A percentile compares a stretch with the other conserved stretches of the same genome.
These are phyloP conservation scores for Atherix ibis DNA, from an alignment of 2,888 invertebrate genomes.

Conservation along the genomic window DNA sequence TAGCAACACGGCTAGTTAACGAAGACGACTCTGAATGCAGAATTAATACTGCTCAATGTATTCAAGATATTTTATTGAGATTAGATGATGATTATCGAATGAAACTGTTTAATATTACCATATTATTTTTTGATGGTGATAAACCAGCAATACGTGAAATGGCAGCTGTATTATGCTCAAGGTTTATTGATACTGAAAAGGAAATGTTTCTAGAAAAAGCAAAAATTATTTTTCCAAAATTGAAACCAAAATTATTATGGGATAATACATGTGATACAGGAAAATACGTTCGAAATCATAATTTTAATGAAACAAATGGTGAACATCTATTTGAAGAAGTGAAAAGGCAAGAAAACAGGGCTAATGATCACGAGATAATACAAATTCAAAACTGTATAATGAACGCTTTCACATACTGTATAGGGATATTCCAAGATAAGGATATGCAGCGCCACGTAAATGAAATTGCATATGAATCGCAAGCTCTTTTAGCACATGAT, in stretches of 20 bases:
- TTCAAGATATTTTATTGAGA: slow-evolving; percentile 51
- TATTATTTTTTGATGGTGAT: slow-evolving; percentile 49
- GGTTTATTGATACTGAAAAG: slow-evolving; percentile 65
- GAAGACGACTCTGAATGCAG: slow-evolving; percentile 65
- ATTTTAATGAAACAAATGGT: slow-evolving; percentile 7
- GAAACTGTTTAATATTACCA: slow-evolving; percentile 52
- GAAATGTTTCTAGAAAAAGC: slow-evolving; percentile 52
- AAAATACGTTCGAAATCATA: slow-evolving; percentile 41
- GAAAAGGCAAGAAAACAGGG: slow-evolving; percentile 12
- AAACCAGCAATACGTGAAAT: slow-evolving; percentile 56
- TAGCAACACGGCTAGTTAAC: slow-evolving; percentile 65
- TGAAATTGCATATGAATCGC: slow-evolving; percentile 47
- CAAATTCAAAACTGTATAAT: slow-evolving; percentile 52
- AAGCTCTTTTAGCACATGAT: slow-evolving; percentile 58
- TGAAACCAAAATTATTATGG: slow-evolving; percentile 37
- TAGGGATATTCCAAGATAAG: too few species aligned
- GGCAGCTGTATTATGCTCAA: slow-evolving; percentile 60
- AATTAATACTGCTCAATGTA: slow-evolving; percentile 51
- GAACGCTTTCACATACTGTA: slow-evolving; percentile 5
- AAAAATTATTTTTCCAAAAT: slow-evolving; percentile 40
- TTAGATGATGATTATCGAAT: slow-evolving; percentile 41
- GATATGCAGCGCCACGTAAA: too few species aligned
- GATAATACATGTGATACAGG: slow-evolving; percentile 36
- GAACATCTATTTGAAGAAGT: slow-evolving; percentile 8
- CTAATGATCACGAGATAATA: slow-evolving; percentile 57